Conservation (phyloP, 2,113 vertebrate genomes). For the Sylvietta virens region DNA sequence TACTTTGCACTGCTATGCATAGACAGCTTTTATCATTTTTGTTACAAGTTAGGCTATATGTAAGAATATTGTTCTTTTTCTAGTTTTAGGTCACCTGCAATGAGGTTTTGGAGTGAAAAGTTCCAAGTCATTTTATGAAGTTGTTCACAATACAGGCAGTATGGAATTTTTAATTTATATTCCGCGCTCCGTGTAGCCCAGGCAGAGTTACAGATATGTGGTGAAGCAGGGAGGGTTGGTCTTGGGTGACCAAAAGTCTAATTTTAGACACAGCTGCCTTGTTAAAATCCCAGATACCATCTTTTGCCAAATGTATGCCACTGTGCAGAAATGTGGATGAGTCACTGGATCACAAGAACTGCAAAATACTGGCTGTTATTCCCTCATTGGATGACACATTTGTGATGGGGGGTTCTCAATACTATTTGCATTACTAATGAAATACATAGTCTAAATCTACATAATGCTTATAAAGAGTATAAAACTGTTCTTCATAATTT, state of each 20-base stretch:
- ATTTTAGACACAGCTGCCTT: not conserved
- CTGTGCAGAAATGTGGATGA: not conserved
- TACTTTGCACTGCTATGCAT: not conserved
- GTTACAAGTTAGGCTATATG: not conserved
- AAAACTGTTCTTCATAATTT: not conserved
- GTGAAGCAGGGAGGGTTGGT: not conserved
- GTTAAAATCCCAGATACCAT: not conserved
- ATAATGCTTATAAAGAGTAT: not conserved
- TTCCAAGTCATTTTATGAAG: not conserved
- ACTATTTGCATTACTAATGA: not conserved
- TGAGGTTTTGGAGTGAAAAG: not conserved
- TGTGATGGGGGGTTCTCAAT: not conserved
- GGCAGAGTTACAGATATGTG: not conserved
- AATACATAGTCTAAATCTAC: not conserved
- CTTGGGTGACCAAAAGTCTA: not conserved
- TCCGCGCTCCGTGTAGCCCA: not conserved
- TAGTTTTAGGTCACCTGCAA: not conserved
- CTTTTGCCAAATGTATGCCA: not conserved
- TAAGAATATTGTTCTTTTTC: not conserved
- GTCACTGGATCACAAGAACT: not conserved
- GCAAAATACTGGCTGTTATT: not conserved
- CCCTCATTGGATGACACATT: not conserved
- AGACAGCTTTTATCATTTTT: not conserved
- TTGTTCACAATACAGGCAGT: not conserved
- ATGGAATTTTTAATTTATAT: not conserved